Evolutionary conservation across 2,113 vertebrate species (phyloP).

Genomic region (Acanthisitta chloris): DNA sequence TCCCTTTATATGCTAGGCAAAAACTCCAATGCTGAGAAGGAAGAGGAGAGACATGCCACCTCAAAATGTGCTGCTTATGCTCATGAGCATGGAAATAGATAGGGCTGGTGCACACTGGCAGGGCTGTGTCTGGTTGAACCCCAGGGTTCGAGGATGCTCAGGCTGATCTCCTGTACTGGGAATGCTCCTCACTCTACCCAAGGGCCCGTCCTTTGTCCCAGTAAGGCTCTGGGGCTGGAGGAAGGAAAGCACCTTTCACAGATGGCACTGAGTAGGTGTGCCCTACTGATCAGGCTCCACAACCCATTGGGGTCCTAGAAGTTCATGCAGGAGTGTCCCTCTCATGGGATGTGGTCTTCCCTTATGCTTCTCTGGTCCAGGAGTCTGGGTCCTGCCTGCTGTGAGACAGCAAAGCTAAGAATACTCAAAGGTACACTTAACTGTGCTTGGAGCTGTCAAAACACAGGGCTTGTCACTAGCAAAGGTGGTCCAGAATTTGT

Average conservation of each 20-base stretch:
- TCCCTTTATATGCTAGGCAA: background rate
- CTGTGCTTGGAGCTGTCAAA: background rate
- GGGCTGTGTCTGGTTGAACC: background rate
- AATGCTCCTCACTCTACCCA: background rate
- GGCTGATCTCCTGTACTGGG: background rate
- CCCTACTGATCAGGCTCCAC: background rate
- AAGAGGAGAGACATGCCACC: background rate
- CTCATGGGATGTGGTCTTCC: background rate
- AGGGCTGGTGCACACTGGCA: background rate
- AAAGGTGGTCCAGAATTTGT: background rate
- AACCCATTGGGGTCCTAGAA: fast-evolving
- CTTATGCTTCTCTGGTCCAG: background rate
- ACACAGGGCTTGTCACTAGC: background rate
- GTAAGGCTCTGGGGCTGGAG: background rate
- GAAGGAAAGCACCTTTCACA: background rate
- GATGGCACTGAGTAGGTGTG: background rate
- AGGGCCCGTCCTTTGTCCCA: background rate
- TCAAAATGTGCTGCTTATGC: background rate
- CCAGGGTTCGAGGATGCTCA: background rate
- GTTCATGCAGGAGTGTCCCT: background rate
- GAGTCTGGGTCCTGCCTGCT: background rate
- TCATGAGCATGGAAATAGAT: background rate
- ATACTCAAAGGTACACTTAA: background rate
- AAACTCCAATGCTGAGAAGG: background rate
- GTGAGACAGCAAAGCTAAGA: background rate